Conservation (phyloP, 1,140 invertebrate genomes). For the Drosophila arawakana region DNA sequence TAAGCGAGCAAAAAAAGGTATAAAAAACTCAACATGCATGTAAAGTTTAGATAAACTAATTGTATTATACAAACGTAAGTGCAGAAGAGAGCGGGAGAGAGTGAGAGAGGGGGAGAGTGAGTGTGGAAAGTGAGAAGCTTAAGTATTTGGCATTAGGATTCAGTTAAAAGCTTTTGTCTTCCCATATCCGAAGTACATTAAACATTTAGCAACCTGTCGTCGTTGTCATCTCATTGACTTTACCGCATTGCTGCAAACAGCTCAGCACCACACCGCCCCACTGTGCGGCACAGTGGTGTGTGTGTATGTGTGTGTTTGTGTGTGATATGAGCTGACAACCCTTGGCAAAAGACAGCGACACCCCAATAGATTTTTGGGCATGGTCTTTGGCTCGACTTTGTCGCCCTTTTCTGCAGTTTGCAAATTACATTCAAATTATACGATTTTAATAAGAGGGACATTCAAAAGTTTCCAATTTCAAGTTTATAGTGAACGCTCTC, state of each 20-base stretch:
- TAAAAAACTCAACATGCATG: background rate
- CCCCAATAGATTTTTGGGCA: background rate
- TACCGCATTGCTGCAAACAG: constrained; percentile 70
- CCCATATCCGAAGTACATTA: constrained; percentile 55
- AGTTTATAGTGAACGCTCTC: constrained; percentile 68
- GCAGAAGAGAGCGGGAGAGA: background rate
- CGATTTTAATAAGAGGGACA: constrained; percentile 83
- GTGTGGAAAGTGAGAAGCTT: background rate
- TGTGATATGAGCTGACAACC: background rate
- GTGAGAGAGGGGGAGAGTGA: background rate
- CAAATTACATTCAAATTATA: constrained; percentile 84
- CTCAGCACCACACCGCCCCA: background rate
- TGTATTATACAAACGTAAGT: constrained; percentile 14
- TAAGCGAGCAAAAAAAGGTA: too few species aligned
- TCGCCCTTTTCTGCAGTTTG: constrained; percentile 74
- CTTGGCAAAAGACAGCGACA: background rate
- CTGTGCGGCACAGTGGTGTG: constrained; percentile 1
- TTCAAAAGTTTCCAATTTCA: constrained; percentile 84
- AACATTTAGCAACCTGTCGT: constrained; percentile 77
- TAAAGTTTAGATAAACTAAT: constrained; percentile 22
- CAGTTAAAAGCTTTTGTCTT: constrained; percentile 67
- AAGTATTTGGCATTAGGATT: constrained; percentile 31
- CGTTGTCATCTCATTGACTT: constrained; percentile 68
- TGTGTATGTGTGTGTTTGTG: too few species aligned
- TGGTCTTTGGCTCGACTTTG: constrained; percentile 3